Conservation (phyloP, 2,888 invertebrate species). For the Trisateles emortualis region DNA sequence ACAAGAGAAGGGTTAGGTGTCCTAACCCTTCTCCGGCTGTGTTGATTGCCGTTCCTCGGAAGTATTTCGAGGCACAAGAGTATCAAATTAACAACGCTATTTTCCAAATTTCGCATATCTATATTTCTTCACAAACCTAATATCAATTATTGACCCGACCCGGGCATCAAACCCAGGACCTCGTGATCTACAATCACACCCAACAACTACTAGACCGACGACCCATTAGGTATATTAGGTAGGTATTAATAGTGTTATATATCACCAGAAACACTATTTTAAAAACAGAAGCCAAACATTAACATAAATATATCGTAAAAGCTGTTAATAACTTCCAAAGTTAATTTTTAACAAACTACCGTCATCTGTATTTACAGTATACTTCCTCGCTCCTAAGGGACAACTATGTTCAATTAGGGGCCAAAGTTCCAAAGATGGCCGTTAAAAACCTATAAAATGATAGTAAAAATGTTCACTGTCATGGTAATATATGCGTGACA, state of each 20-base stretch:
- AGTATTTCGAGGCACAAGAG: too few relatives aligned
- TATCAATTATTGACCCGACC: too few relatives aligned
- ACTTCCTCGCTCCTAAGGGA: constrained; percentile 26
- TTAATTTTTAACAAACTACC: constrained; percentile 44
- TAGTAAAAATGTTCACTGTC: constrained; percentile 10
- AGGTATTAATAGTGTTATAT: neutral
- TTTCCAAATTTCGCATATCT: too few relatives aligned
- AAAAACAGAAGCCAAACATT: constrained; percentile 2
- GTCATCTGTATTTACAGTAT: constrained; percentile 39
- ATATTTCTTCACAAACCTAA: too few relatives aligned
- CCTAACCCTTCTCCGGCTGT: too few relatives aligned
- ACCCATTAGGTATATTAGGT: too few relatives aligned
- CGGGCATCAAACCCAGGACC: too few relatives aligned
- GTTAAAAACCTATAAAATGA: constrained; percentile 50
- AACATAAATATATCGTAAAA: constrained; percentile 36
- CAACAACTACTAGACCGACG: too few relatives aligned
- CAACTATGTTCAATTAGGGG: constrained; percentile 32
- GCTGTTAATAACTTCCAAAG: constrained; percentile 36
- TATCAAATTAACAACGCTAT: too few relatives aligned
- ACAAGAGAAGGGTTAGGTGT: too few relatives aligned
- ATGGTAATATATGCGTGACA: constrained; percentile 13
- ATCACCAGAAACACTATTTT: constrained; percentile 6
- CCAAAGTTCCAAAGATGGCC: constrained; percentile 35
- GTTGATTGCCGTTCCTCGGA: too few relatives aligned
- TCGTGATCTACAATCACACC: too few relatives aligned